Percentiles rank a stretch among this genome's conserved stretches.
Evolutionary conservation across 2,888 invertebrate species (phyloP).

Genomic region (Lycia hirtaria): DNA sequence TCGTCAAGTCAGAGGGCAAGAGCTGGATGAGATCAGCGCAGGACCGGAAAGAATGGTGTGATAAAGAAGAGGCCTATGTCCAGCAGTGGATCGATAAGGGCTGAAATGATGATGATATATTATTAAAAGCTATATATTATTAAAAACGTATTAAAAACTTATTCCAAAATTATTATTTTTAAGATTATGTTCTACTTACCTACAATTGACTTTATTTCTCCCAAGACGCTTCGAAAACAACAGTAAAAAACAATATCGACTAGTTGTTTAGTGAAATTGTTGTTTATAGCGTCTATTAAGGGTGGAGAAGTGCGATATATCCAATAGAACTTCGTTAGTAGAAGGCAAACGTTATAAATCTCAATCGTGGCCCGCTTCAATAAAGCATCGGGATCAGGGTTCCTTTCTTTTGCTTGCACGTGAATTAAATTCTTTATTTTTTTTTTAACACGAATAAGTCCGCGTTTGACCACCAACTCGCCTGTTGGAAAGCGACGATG

Average conservation of each 20-base stretch:
- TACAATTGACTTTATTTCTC: neutral
- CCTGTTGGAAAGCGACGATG: too few species aligned
- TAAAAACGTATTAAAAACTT: too few species aligned
- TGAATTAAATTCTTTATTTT: conserved; percentile 15
- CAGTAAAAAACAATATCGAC: conserved; percentile 44
- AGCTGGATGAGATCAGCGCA: too few species aligned
- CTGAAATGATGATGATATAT: too few species aligned
- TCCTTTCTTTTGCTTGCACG: conserved; percentile 34
- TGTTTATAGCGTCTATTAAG: conserved; percentile 59
- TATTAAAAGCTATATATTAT: too few species aligned
- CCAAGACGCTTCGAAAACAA: conserved; percentile 5
- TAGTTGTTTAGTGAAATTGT: conserved; percentile 53
- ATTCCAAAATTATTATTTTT: too few species aligned
- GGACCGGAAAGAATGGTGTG: too few species aligned
- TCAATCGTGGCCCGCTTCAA: conserved; percentile 57
- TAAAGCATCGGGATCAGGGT: conserved; percentile 53
- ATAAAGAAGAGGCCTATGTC: too few species aligned
- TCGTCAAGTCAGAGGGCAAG: too few species aligned
- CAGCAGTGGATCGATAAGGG: too few species aligned
- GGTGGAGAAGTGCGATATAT: conserved; percentile 54
- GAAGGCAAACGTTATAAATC: conserved; percentile 60
- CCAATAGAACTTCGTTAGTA: conserved; percentile 66
- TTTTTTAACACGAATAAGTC: too few species aligned
- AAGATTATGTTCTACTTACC: neutral
- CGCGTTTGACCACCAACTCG: too few species aligned